Percentiles rank a stretch among this genome's conserved stretches.
Evolutionary conservation across 2,113 vertebrate genomes (phyloP).

Genomic region (Crocuta crocuta): DNA sequence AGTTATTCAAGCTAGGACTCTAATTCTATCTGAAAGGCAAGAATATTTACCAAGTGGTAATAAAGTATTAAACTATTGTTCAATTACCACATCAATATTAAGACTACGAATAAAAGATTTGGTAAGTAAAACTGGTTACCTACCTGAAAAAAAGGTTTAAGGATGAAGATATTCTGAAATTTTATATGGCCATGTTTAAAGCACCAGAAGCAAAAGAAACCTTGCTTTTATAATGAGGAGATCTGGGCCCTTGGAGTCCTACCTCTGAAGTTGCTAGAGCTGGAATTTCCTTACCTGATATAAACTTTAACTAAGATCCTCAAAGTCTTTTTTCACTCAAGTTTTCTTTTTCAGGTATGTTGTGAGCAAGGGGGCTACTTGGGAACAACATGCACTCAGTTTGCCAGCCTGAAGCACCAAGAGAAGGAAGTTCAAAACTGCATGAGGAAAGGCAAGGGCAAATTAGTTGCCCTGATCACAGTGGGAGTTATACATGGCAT

Average conservation of each 20-base stretch:
- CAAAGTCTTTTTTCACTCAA: slow-evolving; percentile 36
- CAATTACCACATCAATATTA: slow-evolving; percentile 25
- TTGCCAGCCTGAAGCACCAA: background rate
- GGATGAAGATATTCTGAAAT: background rate
- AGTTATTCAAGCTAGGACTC: background rate
- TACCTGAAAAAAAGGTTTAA: slow-evolving; percentile 1
- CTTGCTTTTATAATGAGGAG: background rate
- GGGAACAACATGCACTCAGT: background rate
- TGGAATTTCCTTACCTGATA: slow-evolving; percentile 39
- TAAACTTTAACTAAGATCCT: slow-evolving; percentile 38
- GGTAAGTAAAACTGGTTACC: slow-evolving; percentile 11
- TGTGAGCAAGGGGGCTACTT: background rate
- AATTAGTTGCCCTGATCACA: background rate
- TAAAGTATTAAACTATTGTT: background rate
- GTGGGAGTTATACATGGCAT: background rate
- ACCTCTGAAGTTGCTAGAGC: slow-evolving; percentile 11
- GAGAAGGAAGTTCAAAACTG: background rate
- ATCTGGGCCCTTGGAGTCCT: background rate
- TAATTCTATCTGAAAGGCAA: background rate
- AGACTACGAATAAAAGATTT: slow-evolving; percentile 15
- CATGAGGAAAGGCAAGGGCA: background rate
- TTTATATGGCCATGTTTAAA: background rate
- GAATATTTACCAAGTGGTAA: background rate
- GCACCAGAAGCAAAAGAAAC: slow-evolving; percentile 8
- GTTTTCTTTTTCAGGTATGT: background rate